Percentiles rank a stretch among this genome's conserved stretches.
Conservation (phyloP, 2,113 vertebrate species). For the Oncorhynchus gorbuscha region DNA sequence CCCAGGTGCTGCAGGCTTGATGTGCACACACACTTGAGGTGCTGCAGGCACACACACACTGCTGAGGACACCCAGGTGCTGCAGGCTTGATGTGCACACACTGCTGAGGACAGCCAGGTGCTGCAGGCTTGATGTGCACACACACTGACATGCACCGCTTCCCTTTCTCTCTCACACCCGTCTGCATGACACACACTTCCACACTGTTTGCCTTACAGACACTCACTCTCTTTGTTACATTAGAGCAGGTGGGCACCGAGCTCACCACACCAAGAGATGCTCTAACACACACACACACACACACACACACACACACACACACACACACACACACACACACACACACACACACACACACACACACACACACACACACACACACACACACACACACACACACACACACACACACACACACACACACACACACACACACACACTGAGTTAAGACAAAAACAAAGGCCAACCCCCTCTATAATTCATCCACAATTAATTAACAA, state of each 20-base stretch:
- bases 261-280: background rate
- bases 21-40: background rate
- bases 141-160: background rate
- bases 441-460: conserved; percentile 48
- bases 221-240: background rate
- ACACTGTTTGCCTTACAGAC: background rate
- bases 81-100: conserved; percentile 1
- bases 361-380: conserved; percentile 9
- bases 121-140: conserved; percentile 49
- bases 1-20: too few relatives aligned
- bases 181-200: background rate
- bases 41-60: background rate
- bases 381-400: conserved; percentile 8
- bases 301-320: background rate
- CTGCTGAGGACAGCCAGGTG: conserved; percentile 49
- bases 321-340: background rate
- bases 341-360: conserved; percentile 2
- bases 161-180: background rate
- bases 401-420: conserved; percentile 4
- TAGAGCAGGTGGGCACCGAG: too few relatives aligned
- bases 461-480: conserved; percentile 33
- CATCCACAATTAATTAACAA: conserved; percentile 7
- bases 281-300: background rate
- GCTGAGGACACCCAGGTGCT: conserved; percentile 54
- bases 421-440: conserved; percentile 10